phyloP scores from a whole-genome alignment of 2,797 vertebrate genomes.

The Mus spretus region DNA sequence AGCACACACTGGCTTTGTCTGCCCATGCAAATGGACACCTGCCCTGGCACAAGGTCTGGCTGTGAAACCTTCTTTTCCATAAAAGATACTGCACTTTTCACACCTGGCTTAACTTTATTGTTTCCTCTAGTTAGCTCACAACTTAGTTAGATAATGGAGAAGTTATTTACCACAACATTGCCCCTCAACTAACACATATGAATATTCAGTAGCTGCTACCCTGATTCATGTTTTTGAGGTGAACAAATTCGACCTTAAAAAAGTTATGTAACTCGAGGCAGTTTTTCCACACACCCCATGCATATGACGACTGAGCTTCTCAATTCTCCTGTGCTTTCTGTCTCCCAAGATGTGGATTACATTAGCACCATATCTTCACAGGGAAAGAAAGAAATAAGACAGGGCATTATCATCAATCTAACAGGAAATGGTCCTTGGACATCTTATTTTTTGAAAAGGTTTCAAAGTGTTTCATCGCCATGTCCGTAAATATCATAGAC shows the following conservation, averaged over 20 bases:
- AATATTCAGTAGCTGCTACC: neutral
- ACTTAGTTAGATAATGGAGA: neutral
- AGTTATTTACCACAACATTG: neutral
- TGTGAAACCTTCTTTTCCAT: neutral
- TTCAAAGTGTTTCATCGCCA: conserved; percentile 1
- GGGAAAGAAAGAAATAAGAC: neutral
- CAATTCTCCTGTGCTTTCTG: neutral
- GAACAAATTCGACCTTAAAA: conserved; percentile 26
- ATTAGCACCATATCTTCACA: neutral
- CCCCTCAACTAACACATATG: neutral
- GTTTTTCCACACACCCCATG: neutral
- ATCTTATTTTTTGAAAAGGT: neutral
- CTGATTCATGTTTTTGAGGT: neutral
- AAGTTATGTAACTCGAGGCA: neutral
- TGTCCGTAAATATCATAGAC: neutral
- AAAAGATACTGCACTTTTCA: conserved; percentile 8
- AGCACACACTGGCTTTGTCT: neutral
- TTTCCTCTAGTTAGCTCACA: conserved; percentile 33
- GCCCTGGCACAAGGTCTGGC: neutral
- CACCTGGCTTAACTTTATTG: neutral
- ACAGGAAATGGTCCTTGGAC: neutral
- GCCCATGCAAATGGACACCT: neutral
- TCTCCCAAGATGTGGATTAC: neutral
- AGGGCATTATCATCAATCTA: neutral
- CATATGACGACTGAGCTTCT: neutral